Percentiles rank a stretch among this genome's conserved stretches.
phyloP scores from a whole-genome alignment of 2,888 invertebrate species.

The Xylota sylvarum region DNA sequence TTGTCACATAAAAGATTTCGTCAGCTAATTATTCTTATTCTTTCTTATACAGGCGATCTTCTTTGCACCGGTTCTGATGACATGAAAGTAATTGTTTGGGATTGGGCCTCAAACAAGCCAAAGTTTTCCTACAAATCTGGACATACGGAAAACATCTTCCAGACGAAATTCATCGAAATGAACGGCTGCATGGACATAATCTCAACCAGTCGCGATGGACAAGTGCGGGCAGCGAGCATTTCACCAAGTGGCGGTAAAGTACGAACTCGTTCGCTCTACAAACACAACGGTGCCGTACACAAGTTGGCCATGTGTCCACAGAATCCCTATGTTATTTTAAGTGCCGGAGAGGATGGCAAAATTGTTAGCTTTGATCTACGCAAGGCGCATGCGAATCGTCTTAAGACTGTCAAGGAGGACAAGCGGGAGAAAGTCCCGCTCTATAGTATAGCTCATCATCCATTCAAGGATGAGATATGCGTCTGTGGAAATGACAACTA shows the following conservation, averaged over 20 bases:
- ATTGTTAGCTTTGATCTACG: conserved; percentile 94
- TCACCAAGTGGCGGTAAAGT: conserved; percentile 86
- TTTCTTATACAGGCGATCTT: conserved; percentile 86
- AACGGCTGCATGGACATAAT: conserved; percentile 92
- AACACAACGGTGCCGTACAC: conserved; percentile 92
- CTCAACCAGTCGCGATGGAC: conserved; percentile 95
- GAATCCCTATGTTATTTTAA: conserved; percentile 91
- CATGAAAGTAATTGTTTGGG: conserved; percentile 93
- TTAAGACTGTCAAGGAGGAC: conserved; percentile 87
- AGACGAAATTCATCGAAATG: conserved; percentile 93
- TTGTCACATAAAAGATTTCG: no score
- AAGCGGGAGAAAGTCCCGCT: conserved; percentile 89
- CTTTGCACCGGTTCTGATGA: conserved; percentile 97
- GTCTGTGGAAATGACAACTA: conserved; percentile 93
- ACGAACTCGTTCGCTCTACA: conserved; percentile 86
- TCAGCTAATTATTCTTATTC: conserved; percentile 52
- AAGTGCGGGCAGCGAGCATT: conserved; percentile 88
- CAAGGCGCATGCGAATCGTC: conserved; percentile 83
- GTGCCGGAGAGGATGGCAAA: conserved; percentile 95
- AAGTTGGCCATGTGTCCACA: conserved; percentile 92
- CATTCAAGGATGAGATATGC: conserved; percentile 91
- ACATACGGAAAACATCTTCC: conserved; percentile 95
- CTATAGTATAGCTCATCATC: conserved; percentile 95
- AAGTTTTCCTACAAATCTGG: conserved; percentile 91
- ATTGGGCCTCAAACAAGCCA: conserved; percentile 92